Conservation (phyloP, 2,888 invertebrate species). For the Tenthredo livida region DNA sequence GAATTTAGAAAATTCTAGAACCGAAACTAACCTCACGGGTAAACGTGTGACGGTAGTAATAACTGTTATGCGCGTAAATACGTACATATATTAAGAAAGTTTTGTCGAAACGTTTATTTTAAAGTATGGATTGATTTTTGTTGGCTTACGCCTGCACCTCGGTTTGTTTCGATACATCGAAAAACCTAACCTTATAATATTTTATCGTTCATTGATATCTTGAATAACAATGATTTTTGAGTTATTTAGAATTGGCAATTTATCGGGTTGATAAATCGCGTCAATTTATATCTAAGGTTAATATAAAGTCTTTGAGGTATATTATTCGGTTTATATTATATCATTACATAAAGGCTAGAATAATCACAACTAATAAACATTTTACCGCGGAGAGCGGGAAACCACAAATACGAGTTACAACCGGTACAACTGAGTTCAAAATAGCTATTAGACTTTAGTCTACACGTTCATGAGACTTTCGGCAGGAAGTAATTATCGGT, state of each 20-base stretch:
- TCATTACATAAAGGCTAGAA: background rate
- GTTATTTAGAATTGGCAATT: background rate
- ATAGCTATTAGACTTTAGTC: background rate
- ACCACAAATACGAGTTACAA: slow-evolving; percentile 12
- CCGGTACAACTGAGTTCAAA: background rate
- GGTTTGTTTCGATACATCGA: slow-evolving; percentile 27
- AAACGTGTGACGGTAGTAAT: background rate
- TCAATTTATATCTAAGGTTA: background rate
- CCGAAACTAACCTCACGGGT: background rate
- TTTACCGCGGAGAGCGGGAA: background rate
- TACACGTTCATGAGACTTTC: background rate
- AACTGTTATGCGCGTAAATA: background rate
- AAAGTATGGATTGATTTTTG: slow-evolving; percentile 21
- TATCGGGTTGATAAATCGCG: background rate
- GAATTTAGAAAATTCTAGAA: background rate
- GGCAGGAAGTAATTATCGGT: background rate
- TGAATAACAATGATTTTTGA: background rate
- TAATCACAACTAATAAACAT: background rate
- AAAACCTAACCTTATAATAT: slow-evolving; percentile 45
- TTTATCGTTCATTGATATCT: background rate
- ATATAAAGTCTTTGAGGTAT: background rate
- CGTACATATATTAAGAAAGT: background rate
- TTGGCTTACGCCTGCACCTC: slow-evolving; percentile 8
- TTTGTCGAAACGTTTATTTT: background rate
- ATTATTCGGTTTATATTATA: background rate